Base-by-base conservation (phyloP, 2,888 invertebrate genomes). In the Xanthorhoe designata region DNA sequence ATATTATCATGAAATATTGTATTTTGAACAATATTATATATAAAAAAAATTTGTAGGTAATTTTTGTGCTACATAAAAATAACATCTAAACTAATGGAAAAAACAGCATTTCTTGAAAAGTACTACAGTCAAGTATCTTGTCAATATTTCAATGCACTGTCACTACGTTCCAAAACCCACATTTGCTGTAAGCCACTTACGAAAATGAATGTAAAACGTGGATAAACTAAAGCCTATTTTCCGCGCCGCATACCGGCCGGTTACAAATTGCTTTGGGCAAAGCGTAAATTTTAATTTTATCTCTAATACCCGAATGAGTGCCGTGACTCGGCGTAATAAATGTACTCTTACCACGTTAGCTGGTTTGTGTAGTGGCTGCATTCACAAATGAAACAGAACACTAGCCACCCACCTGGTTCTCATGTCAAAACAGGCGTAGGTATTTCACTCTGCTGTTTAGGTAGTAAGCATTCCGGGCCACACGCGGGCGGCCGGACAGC, bases 241-340 rank as follows among this genome's bases (percentile, higher is more conserved):
- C 91, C 90, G 88, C 90, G 88, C 88, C 89, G 87, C 89, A 88
- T 88, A 91, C 86, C 91, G 89, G 86, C 88, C 87, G 90, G 90
- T 90, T 90, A 93, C 92, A 92, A 93, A 92, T 92, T 93, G 92
- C 91, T 93, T 92, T 91, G 91, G 92, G 92, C 91, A 90, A 89
- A 91, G 91, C 92, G 92, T 93, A 92, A 92, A 93, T 92, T 92
- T 93, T 92, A 92, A 93, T 92, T 92, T 93, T 92, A 92, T 93
- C 92, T 92, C 91, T 92, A 91, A 92, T 92, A 92, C 90, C 91
- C 92, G 91, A 93, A 92, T 92, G 92, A 92, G 91, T 88, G 87
- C 86, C 92, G 91, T 92, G 92, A 91, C 91, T 92, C 89, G 86
- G 89, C 91, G 89, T 92, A 91, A 92, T 90, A 92, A 93, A 92